Conservation (phyloP, 2,113 vertebrate species). For the Campylomormyrus numenius region DNA sequence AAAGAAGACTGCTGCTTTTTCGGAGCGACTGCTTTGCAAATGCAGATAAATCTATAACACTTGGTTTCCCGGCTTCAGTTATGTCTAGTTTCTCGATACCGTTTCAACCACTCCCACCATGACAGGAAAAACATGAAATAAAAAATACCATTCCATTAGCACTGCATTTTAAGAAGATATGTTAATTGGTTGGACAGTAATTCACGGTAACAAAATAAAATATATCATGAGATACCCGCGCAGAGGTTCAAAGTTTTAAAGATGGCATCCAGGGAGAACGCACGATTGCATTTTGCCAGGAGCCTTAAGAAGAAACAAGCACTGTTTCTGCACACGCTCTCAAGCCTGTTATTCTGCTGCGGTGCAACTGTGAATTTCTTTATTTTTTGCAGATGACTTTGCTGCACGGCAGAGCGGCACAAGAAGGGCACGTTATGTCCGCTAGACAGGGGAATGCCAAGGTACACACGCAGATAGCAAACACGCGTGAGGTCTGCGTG, state of each 20-base stretch:
- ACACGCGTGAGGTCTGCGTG: not conserved
- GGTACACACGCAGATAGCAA: not conserved
- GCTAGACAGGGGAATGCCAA: not conserved
- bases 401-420: not conserved
- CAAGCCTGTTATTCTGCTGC: not conserved
- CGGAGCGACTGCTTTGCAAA: not conserved
- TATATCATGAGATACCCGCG: not conserved
- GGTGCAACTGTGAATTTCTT: not conserved
- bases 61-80: not conserved
- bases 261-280: not conserved
- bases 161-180: conserved; percentile 5
- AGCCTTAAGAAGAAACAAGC: not conserved
- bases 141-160: not conserved
- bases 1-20: conserved; percentile 29
- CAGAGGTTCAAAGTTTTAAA: not conserved
- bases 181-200: not conserved
- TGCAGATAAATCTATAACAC: conserved; percentile 9
- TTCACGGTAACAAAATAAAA: not conserved
- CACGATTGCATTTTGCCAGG: not conserved
- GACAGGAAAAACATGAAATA: not conserved
- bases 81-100: not conserved
- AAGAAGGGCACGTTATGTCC: not conserved
- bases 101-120: not conserved
- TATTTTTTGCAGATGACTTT: not conserved
- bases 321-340: not conserved